Evolutionary conservation across 2,888 invertebrate genomes (phyloP).

Genomic region (Seira sanloemensis): DNA sequence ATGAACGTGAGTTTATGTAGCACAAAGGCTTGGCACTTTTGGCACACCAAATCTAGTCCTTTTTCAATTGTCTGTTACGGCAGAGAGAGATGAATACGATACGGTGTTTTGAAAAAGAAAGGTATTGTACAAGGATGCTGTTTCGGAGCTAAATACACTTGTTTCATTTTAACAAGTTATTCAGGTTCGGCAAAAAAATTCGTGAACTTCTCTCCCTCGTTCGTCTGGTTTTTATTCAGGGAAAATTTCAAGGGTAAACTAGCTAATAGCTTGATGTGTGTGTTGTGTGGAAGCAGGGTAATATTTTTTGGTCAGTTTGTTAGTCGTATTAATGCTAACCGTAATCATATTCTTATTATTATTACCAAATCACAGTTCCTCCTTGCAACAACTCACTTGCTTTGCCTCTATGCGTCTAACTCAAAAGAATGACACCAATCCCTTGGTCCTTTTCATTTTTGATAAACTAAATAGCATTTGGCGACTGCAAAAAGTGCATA

Average conservation of each 20-base stretch:
- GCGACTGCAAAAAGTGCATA: no score
- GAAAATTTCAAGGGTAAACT: conserved; percentile 36
- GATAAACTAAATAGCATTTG: no score
- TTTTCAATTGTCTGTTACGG: background rate
- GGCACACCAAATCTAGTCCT: conserved; percentile 41
- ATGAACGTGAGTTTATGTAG: conserved; percentile 47
- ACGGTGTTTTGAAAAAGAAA: conserved; percentile 28
- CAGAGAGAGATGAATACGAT: conserved; percentile 9
- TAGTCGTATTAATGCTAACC: background rate
- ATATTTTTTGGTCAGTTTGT: conserved; percentile 55
- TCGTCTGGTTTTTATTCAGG: conserved; percentile 39
- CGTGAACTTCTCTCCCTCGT: background rate
- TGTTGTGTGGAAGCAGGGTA: conserved; percentile 58
- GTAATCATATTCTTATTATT: background rate
- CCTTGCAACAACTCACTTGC: no score
- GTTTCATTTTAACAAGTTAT: conserved; percentile 45
- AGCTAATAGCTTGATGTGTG: no score
- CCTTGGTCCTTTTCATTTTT: background rate
- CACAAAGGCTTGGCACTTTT: conserved; percentile 58
- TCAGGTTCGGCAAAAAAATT: conserved; percentile 35
- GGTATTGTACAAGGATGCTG: background rate
- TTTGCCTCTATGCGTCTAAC: no score
- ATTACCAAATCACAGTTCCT: background rate
- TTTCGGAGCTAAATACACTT: conserved; percentile 13
- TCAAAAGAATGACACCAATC: no score